These are phyloP conservation scores for Brachypalpus laphriformis DNA, from an alignment of 2,888 invertebrate genomes.

Conservation along the genomic window DNA sequence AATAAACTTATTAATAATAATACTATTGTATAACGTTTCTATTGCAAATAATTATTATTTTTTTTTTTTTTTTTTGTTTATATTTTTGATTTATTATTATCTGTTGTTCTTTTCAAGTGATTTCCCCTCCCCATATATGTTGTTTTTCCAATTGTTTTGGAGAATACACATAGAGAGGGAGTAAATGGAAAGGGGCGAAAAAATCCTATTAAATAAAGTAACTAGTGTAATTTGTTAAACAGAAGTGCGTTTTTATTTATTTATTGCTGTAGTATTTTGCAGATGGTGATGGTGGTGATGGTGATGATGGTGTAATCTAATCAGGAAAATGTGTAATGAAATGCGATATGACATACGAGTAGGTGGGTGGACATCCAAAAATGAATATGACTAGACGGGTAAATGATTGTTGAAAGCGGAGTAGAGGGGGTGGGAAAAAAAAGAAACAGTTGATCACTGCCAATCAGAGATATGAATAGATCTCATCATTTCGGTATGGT, in stretches of 20 bases:
- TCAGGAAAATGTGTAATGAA: not conserved
- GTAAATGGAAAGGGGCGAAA: constrained; percentile 14
- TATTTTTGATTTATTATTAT: constrained; percentile 27
- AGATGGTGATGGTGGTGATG: not conserved
- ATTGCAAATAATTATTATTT: constrained; percentile 41
- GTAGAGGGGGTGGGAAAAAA: too few species aligned
- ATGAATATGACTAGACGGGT: not conserved
- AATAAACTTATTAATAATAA: constrained; percentile 64
- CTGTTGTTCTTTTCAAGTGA: constrained; percentile 56
- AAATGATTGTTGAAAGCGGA: too few species aligned
- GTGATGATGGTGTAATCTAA: not conserved
- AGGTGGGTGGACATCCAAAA: not conserved
- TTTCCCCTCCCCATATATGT: constrained; percentile 34
- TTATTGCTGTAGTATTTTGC: not conserved
- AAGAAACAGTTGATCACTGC: too few species aligned
- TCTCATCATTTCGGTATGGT: too few species aligned
- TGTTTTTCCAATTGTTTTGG: constrained; percentile 60
- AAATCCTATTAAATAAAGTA: constrained; percentile 73
- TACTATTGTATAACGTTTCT: constrained; percentile 64
- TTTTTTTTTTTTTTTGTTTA: constrained; percentile 10
- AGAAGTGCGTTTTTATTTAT: constrained; percentile 27
- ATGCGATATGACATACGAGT: not conserved
- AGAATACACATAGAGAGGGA: not conserved
- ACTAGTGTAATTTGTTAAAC: constrained; percentile 74
- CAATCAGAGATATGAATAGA: too few species aligned